A percentile compares a stretch with the other conserved stretches of the same genome.
Conservation (phyloP, 2,888 invertebrate genomes). For the Megamerina dolium region DNA sequence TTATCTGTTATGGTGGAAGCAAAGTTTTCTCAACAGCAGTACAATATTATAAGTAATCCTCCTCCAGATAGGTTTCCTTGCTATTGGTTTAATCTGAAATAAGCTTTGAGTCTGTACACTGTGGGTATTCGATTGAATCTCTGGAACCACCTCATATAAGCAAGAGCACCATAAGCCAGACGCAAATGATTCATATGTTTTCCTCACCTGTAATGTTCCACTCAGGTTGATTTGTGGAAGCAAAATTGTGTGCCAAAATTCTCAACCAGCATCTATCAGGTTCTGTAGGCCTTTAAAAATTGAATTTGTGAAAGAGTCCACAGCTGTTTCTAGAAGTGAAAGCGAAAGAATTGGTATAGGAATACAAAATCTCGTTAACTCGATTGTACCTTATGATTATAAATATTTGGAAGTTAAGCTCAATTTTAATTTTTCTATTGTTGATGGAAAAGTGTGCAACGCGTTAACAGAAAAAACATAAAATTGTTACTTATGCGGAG, state of each 20-base stretch:
- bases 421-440: no score
- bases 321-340: conserved; percentile 4
- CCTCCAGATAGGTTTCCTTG: conserved; percentile 6
- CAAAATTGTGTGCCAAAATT: conserved; percentile 32
- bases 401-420: no score
- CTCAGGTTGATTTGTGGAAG: conserved; percentile 23
- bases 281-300: conserved; percentile 32
- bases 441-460: no score
- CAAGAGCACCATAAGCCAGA: conserved; percentile 24
- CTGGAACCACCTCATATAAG: conserved; percentile 26
- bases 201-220: conserved; percentile 30
- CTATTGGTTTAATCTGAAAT: no score
- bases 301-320: conserved; percentile 29
- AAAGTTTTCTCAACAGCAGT: no score
- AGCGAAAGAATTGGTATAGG: no score
- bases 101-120: no score
- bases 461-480: no score
- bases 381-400: no score
- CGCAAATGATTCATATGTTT: conserved; percentile 27
- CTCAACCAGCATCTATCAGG: conserved; percentile 26
- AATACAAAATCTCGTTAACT: no score
- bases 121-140: no score
- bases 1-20: conserved; percentile 1
- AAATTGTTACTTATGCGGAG: no score
- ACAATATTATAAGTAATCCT: neutral